Conservation (phyloP, 2,888 invertebrate species). For the Acanthosepion esculentum region DNA sequence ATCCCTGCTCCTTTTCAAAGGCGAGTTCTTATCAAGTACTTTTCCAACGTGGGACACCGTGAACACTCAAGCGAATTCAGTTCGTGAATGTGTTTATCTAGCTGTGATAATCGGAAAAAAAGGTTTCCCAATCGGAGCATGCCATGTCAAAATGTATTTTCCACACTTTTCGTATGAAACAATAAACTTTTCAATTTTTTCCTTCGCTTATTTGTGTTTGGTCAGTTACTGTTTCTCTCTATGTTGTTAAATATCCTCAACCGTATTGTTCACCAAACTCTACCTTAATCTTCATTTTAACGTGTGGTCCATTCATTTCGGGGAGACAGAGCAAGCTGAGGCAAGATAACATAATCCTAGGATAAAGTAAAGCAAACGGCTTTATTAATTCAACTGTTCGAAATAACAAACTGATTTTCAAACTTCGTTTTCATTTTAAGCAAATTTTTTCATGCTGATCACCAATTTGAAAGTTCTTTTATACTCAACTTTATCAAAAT, state of each 20-base stretch:
- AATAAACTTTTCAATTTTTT: background rate
- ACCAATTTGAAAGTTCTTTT: no score
- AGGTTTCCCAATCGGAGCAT: background rate
- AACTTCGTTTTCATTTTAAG: no score
- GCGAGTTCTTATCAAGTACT: background rate
- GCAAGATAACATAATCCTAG: background rate
- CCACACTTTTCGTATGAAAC: background rate
- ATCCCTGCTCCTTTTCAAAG: background rate
- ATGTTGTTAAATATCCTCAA: background rate
- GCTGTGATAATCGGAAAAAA: background rate
- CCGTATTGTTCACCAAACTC: background rate
- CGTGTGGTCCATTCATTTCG: background rate
- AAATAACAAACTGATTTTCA: background rate
- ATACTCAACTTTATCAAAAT: no score
- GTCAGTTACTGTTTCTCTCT: background rate
- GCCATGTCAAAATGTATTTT: background rate
- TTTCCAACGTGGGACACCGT: background rate
- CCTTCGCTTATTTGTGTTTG: background rate
- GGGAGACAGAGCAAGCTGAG: background rate
- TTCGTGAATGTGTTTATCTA: background rate
- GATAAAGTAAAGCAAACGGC: background rate
- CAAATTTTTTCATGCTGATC: no score
- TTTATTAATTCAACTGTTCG: background rate
- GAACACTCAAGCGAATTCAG: no score
- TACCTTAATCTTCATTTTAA: background rate